Percentiles rank a stretch among this genome's conserved stretches.
Conservation (phyloP, 2,888 invertebrate species). For the Serrognathus titanus region DNA sequence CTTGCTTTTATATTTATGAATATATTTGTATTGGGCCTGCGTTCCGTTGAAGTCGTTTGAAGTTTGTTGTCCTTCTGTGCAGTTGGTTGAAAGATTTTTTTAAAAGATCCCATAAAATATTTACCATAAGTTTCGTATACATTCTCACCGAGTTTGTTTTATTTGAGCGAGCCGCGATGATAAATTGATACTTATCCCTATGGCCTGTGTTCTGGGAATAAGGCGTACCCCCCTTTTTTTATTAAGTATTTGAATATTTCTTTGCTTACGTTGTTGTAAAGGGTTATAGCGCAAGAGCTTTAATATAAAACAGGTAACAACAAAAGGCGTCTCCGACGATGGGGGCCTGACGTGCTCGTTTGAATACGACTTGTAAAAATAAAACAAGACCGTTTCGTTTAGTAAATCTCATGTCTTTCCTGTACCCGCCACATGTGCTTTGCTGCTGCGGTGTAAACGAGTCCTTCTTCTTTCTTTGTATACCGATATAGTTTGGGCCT, state of each 20-base stretch:
- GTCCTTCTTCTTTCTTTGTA: no score
- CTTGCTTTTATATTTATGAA: no score
- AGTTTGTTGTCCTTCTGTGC: background rate
- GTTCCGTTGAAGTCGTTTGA: no score
- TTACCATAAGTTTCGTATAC: slow-evolving; percentile 39
- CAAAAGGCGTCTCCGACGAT: slow-evolving; percentile 14
- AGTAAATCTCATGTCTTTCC: no score
- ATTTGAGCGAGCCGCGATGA: slow-evolving; percentile 33
- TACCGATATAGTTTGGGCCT: no score
- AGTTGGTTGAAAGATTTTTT: slow-evolving; percentile 19
- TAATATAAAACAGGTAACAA: slow-evolving; percentile 28
- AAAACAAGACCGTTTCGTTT: no score
- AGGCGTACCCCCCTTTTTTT: slow-evolving; percentile 22
- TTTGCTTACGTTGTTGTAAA: slow-evolving; percentile 24
- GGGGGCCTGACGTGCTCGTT: background rate
- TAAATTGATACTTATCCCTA: slow-evolving; percentile 38
- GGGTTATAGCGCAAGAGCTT: slow-evolving; percentile 25
- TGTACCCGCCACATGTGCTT: no score
- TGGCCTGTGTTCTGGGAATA: slow-evolving; percentile 26
- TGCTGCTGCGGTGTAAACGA: no score
- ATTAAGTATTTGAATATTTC: slow-evolving; percentile 28
- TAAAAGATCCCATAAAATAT: slow-evolving; percentile 33
- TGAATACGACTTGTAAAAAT: no score
- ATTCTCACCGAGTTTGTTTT: slow-evolving; percentile 29
- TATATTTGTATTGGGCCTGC: no score